These are phyloP conservation scores for Sebastiscus albofasciatus DNA, from an alignment of 2,797 vertebrate species.

Conservation along the genomic window DNA sequence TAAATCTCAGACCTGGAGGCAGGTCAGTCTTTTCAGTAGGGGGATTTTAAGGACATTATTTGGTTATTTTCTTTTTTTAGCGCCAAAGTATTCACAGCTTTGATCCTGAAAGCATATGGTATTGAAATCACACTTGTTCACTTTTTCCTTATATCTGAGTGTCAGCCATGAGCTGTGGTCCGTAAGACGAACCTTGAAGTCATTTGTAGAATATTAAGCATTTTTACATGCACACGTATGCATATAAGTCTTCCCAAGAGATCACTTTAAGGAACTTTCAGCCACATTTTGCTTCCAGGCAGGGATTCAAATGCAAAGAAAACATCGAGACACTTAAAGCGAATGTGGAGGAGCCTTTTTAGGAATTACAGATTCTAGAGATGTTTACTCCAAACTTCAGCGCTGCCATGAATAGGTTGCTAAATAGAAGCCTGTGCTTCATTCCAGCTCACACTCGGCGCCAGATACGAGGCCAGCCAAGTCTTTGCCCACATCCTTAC, in stretches of 20 bases:
- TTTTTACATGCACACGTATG: neutral
- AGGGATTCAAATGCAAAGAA: constrained; percentile 13
- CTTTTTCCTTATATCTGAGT: constrained; percentile 43
- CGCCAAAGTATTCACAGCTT: constrained; percentile 54
- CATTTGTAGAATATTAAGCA: neutral
- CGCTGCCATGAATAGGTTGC: constrained; percentile 67
- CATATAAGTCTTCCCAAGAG: neutral
- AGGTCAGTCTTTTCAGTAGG: constrained; percentile 52
- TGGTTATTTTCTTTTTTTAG: constrained; percentile 47
- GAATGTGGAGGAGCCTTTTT: constrained; percentile 39
- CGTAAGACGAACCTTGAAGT: neutral
- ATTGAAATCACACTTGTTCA: constrained; percentile 53
- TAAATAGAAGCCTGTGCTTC: constrained; percentile 70
- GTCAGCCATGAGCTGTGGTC: constrained; percentile 7
- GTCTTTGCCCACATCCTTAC: constrained; percentile 79
- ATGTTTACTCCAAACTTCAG: constrained; percentile 71
- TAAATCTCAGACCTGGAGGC: constrained; percentile 64
- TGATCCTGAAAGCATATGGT: constrained; percentile 63
- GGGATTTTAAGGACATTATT: constrained; percentile 63
- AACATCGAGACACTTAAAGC: constrained; percentile 8
- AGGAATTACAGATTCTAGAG: constrained; percentile 60
- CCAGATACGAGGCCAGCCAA: constrained; percentile 70
- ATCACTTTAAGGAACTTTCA: neutral
- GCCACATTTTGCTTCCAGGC: constrained; percentile 6
- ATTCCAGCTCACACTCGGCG: constrained; percentile 60